Base-by-base conservation (phyloP, 2,797 vertebrate species). In the Gobio occitaniae region DNA sequence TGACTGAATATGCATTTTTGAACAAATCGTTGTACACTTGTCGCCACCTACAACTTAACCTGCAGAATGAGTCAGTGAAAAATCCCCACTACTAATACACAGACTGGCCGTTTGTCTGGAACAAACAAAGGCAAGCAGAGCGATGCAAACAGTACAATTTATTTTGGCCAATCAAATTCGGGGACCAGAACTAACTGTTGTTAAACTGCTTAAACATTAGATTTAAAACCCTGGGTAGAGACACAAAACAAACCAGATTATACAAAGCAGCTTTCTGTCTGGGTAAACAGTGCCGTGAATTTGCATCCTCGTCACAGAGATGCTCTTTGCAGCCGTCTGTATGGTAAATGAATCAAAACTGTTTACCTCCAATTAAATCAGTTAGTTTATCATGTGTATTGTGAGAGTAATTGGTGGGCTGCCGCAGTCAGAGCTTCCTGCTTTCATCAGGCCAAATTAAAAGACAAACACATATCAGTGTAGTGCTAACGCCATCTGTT, bases 401-500 rank as follows among this genome's bases (percentile, higher is more conserved):
- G 87, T 75, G 61, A 59, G 76, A 66, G 52, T 86, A 86, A 88
- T 78, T 84, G 78, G 54, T 84, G 59, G 83, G 69, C 78, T 17
- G 32, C 76, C 79, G 79, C 88, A 80, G 72, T 83, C 66, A 47
- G 29, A 36, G 16, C 81, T 88, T 89, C 83, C 82, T 86, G 82
- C 85, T 90, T 90, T 90, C 80, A 88, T 87, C 87, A 63, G 50
- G 47, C 85, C 84, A 89, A 89, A 84, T 83, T 83, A 84, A 86
- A 82, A 88, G 86, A 88, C 89, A 90, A 89, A 90, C 87, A 89
- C 84, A 83, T 86, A 78, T 86, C 77, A 80, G 77, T 47, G 29
- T 59, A 50, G 87, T 84, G 89, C 86, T 75, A 82, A 81, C 69
- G 80, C 89, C 89, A 91, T 87, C 87, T 89, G 90, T 90, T 87